Evolutionary conservation across 2,113 vertebrate genomes (phyloP), one percentile per base, ranked within the genome.

Genomic region (Bubo scandiacus): DNA sequence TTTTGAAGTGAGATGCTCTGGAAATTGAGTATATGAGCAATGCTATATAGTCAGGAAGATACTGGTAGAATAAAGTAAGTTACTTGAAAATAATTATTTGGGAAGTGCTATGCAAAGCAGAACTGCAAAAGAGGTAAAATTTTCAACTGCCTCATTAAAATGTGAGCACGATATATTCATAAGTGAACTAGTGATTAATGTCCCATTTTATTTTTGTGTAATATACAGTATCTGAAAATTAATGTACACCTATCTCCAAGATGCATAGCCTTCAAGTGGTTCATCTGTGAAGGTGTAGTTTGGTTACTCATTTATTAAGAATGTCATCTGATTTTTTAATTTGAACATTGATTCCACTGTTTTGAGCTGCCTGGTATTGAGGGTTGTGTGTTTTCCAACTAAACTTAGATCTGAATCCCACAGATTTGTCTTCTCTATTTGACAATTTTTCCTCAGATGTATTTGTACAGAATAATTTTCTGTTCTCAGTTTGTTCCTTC

Each of bases 41-140:
- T 62, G 32, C 34, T 93, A 91, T 58, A 40, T 95, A 81, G 90
- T 89, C 66, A 90, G 82, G 51, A 86, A 94, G 61, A 81, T 72
- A 88, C 63, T 96, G 62, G 45, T 71, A 74, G 30, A 94, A 96
- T 67, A 78, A 94, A 96, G 55, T 51, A 75, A 95, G 87, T 97
- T 95, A 62, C 27, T 97, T 94, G 91, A 89, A 93, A 94, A 96
- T 96, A 96, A 94, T 97, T 97, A 89, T 51, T 94, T 92, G 68
- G 79, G 71, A 96, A 94, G 16, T 58, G 40, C 79, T 94, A 96
- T 94, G 61, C 75, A 84, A 88, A 92, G 92, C 92, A 94, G 88
- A 92, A 86, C 71, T 82, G 51, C 67, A 88, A 94, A 94, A 40
- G 45, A 96, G 47, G 74, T 96, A 81, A 86, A 79, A 77, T 90